Conservation (phyloP, 2,797 vertebrate genomes). For the Tauraco hartlaubi region DNA sequence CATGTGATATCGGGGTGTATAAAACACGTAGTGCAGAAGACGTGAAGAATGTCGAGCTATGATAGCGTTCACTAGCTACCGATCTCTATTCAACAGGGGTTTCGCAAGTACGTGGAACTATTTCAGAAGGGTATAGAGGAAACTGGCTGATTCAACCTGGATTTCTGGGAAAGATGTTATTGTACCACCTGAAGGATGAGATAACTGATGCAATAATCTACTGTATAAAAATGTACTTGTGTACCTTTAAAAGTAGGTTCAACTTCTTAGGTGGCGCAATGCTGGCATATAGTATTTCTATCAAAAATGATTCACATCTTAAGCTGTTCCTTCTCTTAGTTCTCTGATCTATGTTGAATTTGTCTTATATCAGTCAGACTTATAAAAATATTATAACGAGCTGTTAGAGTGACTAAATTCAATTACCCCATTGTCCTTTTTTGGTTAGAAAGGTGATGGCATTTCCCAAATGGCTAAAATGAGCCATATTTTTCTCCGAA, state of each 20-base stretch:
- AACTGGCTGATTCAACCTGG: neutral
- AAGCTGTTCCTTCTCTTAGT: neutral
- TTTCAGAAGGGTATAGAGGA: neutral
- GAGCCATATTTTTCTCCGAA: neutral
- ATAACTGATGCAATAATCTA: neutral
- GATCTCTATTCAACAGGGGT: neutral
- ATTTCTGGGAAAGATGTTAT: neutral
- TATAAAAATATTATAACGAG: neutral
- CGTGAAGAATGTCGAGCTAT: neutral
- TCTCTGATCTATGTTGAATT: neutral
- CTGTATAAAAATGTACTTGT: neutral
- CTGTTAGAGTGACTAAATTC: neutral
- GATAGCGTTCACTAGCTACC: neutral
- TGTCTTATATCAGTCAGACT: neutral
- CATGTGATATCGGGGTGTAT: neutral
- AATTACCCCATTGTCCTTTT: too few species aligned
- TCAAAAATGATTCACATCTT: neutral
- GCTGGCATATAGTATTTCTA: neutral
- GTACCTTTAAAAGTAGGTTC: neutral
- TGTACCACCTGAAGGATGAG: neutral
- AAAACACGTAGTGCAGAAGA: neutral
- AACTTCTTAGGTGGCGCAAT: neutral
- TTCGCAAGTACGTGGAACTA: neutral
- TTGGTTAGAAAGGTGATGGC: neutral
- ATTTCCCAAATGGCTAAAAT: neutral